Base-by-base conservation (phyloP, 2,113 vertebrate species). In the Corythornis madagascariensis region DNA sequence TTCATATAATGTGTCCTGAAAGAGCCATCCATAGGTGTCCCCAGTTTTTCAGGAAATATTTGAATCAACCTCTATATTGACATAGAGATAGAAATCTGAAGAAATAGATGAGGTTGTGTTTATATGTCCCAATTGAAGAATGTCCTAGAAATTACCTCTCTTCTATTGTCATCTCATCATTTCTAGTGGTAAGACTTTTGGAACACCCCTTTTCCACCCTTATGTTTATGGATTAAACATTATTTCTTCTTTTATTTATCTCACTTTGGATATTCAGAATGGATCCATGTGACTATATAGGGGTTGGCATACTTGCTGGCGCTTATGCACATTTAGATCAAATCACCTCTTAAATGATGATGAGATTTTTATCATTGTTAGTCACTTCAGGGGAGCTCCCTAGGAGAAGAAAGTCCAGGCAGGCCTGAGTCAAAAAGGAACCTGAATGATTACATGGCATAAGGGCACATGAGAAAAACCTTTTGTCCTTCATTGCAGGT, bases 201-300 rank as follows among this genome's bases (percentile, higher is more conserved):
- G 13, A 13, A 45, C 4, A 45, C 0, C 2, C 6, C 1, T 22
- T 38, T 45, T 7, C 1, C 2, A 38, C n/a, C 31, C 5, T 7
- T 19, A 6, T 31, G 6, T 28, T 69, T 72, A 53, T 19, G 25
- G 10, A 33, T 0, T 11, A 5, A 73, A 26, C 4, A 14, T 28
- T 18, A n/a, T 55, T 70, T 75, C 7, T 86, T 61, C 10, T 6
- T 15, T 16, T 61, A 67, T 69, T 53, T n/a, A 15, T 40, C 3
- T 67, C 4, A 53, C 60, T 57, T 70, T 57, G 7, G 10, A 12
- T 35, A 5, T 65, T 89, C 13, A 61, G 25, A 69, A 81, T n/a
- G 22, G 13, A 53, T 63, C 17, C 21, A 22, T 13, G 21, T 31
- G 11, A 40, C 60, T 47, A 17, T 18, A 10, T 2, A 66, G 8